These are phyloP conservation scores for Crocallis elinguaria DNA, from an alignment of 2,888 invertebrate genomes.

Conservation along the genomic window DNA sequence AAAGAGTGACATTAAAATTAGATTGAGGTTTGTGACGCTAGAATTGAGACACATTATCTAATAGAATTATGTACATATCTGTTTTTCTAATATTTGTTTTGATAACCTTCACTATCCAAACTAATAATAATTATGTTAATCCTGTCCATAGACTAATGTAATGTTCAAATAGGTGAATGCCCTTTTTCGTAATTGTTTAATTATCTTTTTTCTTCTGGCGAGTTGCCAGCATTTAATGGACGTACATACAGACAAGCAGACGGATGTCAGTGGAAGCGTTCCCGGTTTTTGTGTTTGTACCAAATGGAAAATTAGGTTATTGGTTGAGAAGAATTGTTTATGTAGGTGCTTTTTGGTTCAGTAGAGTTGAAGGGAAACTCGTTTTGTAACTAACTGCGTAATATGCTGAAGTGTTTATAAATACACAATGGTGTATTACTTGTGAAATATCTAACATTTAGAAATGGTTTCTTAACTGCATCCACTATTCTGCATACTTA, in stretches of 20 bases:
- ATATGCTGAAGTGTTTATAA: background rate
- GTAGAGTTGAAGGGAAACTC: background rate
- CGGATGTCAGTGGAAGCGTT: slow-evolving; percentile 20
- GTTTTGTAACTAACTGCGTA: background rate
- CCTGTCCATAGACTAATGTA: slow-evolving; percentile 23
- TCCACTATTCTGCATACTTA: no score
- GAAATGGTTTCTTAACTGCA: no score
- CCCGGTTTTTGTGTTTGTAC: slow-evolving; percentile 28
- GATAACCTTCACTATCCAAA: background rate
- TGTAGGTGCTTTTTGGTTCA: background rate
- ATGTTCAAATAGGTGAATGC: slow-evolving; percentile 42
- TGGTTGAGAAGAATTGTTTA: slow-evolving; percentile 15
- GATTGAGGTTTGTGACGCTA: no score
- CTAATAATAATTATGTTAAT: no score
- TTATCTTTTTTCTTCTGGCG: slow-evolving; percentile 53
- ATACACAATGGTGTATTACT: no score
- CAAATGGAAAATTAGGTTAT: slow-evolving; percentile 13
- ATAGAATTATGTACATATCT: no score
- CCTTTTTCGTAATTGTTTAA: slow-evolving; percentile 44
- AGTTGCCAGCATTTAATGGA: slow-evolving; percentile 48
- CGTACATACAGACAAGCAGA: slow-evolving; percentile 36
- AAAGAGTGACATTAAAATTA: no score
- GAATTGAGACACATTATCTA: no score
- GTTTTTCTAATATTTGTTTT: background rate
- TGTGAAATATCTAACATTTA: no score